These are phyloP conservation scores for Notarius quadriscutis DNA, from an alignment of 2,113 vertebrate species.

Conservation along the genomic window DNA sequence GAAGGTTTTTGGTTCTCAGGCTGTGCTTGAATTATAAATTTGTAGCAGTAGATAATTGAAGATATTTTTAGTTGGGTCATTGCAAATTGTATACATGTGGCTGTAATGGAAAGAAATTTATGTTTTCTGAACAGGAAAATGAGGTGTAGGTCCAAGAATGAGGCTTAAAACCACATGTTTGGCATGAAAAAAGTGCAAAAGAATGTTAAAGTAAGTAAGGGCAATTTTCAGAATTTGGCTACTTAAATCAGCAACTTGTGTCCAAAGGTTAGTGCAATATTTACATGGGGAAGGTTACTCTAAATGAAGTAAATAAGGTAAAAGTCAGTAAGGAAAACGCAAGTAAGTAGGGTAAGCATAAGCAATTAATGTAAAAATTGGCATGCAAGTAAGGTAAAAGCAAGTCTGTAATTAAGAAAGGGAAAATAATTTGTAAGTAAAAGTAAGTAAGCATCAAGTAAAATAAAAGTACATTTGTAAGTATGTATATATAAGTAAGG, in stretches of 20 bases:
- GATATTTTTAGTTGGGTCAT: conserved; percentile 7
- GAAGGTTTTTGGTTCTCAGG: conserved; percentile 4
- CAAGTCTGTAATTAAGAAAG: neutral
- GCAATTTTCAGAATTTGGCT: neutral
- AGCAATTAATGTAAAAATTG: neutral
- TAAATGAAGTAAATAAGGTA: neutral
- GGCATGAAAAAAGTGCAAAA: neutral
- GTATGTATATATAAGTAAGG: no score
- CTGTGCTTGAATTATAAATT: neutral
- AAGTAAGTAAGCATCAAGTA: neutral
- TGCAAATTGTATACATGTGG: conserved; percentile 54
- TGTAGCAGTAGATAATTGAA: neutral
- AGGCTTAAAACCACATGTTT: conserved; percentile 5
- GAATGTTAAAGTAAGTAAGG: neutral
- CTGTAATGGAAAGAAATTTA: conserved; percentile 24
- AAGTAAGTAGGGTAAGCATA: neutral
- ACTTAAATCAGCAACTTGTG: neutral
- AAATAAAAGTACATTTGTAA: no score
- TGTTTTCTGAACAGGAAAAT: conserved; percentile 48
- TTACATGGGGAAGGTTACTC: conserved; percentile 8
- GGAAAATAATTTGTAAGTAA: neutral
- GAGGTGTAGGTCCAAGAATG: conserved; percentile 12
- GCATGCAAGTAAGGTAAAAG: neutral
- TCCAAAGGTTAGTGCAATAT: neutral
- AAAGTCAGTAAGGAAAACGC: no score